Evolutionary conservation across 2,113 vertebrate species (phyloP).

Genomic region (Vireo altiloquus): DNA sequence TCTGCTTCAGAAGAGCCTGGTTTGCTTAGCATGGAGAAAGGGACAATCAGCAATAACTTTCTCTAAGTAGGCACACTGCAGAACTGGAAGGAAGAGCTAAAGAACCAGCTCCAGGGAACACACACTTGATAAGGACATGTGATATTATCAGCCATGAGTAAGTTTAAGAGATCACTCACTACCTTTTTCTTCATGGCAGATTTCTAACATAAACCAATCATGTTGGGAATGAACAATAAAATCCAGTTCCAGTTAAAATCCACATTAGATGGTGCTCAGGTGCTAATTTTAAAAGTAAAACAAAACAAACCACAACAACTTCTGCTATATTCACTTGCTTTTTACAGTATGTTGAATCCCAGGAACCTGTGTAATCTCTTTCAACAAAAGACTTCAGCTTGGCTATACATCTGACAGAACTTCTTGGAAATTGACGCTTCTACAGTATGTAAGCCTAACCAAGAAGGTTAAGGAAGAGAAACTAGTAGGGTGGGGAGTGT

Average conservation of each 20-base stretch:
- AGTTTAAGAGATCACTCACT: not conserved
- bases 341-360: not conserved
- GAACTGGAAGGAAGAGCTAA: not conserved
- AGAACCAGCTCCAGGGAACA: not conserved
- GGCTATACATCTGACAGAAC: not conserved
- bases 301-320: not conserved
- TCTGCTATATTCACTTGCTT: not conserved
- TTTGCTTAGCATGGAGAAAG: not conserved
- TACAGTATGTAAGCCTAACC: not conserved
- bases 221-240: not conserved
- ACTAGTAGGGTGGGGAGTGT: not conserved
- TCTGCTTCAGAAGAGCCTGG: not conserved
- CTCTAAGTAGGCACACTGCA: not conserved
- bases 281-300: not conserved
- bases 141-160: not conserved
- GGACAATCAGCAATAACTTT: not conserved
- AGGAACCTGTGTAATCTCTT: not conserved
- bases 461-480: slow-evolving; percentile 7
- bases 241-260: not conserved
- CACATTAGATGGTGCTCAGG: not conserved
- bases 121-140: not conserved
- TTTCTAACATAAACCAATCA: not conserved
- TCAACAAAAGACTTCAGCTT: not conserved
- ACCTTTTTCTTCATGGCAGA: not conserved
- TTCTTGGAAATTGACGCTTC: not conserved